phyloP scores from a whole-genome alignment of 2,888 invertebrate genomes.

The Branchipolynoe longqiensis region DNA sequence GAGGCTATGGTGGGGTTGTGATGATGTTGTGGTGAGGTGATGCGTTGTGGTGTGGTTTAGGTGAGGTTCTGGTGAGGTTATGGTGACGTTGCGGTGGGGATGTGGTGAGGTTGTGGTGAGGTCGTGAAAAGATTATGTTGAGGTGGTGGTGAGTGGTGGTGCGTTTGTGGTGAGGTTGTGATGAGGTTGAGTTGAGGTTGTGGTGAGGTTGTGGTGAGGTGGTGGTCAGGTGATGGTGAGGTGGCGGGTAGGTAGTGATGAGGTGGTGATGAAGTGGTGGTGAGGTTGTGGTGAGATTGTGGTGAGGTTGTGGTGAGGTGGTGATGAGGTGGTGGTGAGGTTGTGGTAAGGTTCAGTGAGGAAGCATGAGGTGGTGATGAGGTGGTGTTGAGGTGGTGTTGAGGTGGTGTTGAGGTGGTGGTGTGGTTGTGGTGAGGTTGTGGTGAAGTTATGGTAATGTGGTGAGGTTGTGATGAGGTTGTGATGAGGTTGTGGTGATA shows the following conservation, averaged over 20 bases:
- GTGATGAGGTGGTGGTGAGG: background rate
- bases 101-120: background rate
- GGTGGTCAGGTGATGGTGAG: background rate
- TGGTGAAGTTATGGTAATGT: no score
- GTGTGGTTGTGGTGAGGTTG: no score
- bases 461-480: no score
- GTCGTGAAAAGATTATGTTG: no score
- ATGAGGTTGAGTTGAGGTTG: background rate
- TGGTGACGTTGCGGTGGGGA: background rate
- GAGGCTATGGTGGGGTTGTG: background rate
- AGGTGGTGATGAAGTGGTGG: background rate
- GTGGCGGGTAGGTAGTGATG: background rate
- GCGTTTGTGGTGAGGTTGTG: background rate
- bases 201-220: background rate
- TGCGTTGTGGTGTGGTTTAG: background rate
- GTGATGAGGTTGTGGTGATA: no score
- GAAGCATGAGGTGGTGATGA: background rate
- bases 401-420: background rate
- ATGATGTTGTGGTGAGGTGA: background rate
- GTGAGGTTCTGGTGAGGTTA: background rate
- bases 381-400: background rate
- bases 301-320: background rate
- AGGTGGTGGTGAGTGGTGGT: background rate
- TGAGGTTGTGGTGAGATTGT: background rate
- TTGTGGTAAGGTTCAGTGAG: no score